Percentiles rank a stretch among this genome's conserved stretches.
phyloP scores from a whole-genome alignment of 2,113 vertebrate species.

The Xyliphius kryptos region DNA sequence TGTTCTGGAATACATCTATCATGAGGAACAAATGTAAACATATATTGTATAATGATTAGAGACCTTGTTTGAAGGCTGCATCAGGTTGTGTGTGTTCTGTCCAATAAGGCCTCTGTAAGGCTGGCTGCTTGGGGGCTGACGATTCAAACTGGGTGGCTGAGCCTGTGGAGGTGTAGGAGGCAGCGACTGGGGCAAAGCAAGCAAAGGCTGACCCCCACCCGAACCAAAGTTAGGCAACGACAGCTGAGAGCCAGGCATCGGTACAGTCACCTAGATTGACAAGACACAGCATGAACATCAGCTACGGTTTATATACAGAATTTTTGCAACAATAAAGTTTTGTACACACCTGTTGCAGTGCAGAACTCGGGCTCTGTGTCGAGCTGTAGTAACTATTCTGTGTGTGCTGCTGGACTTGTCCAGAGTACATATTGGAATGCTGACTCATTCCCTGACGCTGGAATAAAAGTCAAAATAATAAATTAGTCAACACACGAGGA shows the following conservation, averaged over 20 bases:
- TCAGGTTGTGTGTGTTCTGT: conserved; percentile 83
- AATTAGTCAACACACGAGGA: neutral
- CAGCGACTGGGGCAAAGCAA: conserved; percentile 83
- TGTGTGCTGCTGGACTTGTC: conserved; percentile 89
- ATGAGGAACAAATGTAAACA: too few relatives aligned
- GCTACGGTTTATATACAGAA: neutral
- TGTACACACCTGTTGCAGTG: conserved; percentile 83
- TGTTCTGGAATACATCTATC: too few relatives aligned
- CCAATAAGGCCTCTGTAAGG: conserved; percentile 85
- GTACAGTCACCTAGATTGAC: conserved; percentile 76
- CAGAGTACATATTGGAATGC: conserved; percentile 92
- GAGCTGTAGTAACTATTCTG: conserved; percentile 96
- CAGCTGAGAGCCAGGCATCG: conserved; percentile 86
- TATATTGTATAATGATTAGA: neutral
- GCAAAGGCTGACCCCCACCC: conserved; percentile 82
- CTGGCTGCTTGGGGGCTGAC: conserved; percentile 81
- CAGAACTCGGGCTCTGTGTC: conserved; percentile 83
- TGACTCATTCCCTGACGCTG: conserved; percentile 95
- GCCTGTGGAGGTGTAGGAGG: conserved; percentile 82
- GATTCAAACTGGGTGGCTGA: conserved; percentile 79
- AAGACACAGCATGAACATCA: neutral
- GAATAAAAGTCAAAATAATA: conserved; percentile 20
- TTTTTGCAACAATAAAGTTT: neutral
- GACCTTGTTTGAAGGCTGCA: conserved; percentile 86
- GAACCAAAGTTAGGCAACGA: conserved; percentile 90